Percentiles rank a stretch among this genome's conserved stretches.
Evolutionary conservation across 2,888 invertebrate genomes (phyloP).

Genomic region (Mellilla xanthometata): DNA sequence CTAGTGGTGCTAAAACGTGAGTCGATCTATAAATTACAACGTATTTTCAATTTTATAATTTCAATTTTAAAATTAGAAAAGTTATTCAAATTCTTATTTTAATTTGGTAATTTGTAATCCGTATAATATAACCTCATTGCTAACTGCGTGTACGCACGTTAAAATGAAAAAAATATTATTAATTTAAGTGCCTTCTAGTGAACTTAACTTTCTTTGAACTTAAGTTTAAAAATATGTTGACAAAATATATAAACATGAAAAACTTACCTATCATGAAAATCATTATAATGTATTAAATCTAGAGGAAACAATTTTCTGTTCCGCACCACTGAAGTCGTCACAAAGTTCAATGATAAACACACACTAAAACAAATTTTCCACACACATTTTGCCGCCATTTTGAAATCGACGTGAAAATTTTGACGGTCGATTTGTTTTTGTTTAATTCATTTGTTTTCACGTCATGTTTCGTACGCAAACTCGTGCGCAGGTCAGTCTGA

Average conservation of each 20-base stretch:
- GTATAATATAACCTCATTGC: too few species aligned
- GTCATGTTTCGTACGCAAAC: slow-evolving; percentile 4
- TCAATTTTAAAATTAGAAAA: too few species aligned
- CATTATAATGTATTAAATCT: slow-evolving; percentile 79
- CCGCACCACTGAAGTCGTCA: slow-evolving; percentile 41
- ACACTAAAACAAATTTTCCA: slow-evolving; percentile 27
- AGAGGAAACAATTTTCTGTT: slow-evolving; percentile 61
- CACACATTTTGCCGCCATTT: slow-evolving; percentile 21
- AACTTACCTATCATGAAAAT: slow-evolving; percentile 76
- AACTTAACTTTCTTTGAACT: too few species aligned
- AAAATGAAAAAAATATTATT: too few species aligned
- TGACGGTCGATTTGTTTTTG: background rate
- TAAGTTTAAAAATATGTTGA: background rate
- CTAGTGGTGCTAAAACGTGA: too few species aligned
- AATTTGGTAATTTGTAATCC: too few species aligned
- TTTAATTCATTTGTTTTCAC: slow-evolving; percentile 1
- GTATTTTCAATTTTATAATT: too few species aligned
- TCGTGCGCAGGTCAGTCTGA: slow-evolving; percentile 6
- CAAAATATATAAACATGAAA: background rate
- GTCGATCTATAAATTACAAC: too few species aligned
- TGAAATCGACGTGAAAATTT: background rate
- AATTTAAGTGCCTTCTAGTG: too few species aligned
- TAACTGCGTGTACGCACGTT: too few species aligned
- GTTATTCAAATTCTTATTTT: too few species aligned
- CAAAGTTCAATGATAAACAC: slow-evolving; percentile 27